Evolutionary conservation across 2,797 vertebrate species (phyloP), one percentile per base, ranked within the genome.

Genomic region (Champsocephalus esox): DNA sequence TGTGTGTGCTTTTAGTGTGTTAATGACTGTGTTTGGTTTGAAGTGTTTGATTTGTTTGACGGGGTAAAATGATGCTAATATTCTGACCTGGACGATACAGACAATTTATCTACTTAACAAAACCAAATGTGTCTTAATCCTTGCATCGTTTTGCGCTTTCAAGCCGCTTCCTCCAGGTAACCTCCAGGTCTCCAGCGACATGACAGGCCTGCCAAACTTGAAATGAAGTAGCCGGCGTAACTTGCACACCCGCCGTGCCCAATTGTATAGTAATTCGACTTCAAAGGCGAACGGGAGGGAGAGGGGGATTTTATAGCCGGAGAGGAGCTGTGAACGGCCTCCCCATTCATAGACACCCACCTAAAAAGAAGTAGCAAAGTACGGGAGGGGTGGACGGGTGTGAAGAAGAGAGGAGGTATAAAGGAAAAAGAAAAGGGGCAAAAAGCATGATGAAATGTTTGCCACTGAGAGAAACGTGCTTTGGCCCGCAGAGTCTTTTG

Each of bases 251-350:
- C 86, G 79, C 91, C 79, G 89, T 89, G 92, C 79, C 50, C 89
- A 90, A 89, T 92, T 92, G 92, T 95, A 85, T 86, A 88, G 92
- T 92, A 94, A 94, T 94, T 94, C 92, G 44, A 94, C 94, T 93
- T 95, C 94, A 95, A 95, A 95, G 93, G 83, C 79, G 62, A 84
- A 91, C 32, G 12, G 68, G 61, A 59, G 67, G 66, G 79, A 34
- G 72, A 46, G 70, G 50, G 81, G 80, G 75, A 64, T 79, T 89
- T 91, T 87, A 89, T 64, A 86, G 81, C 87, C 38, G 65, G 75
- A 90, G 87, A 90, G 87, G 81, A 86, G 85, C 72, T 81, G 84
- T 44, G 77, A 92, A 86, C 44, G 72, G 83, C 70, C 79, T 80
- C 73, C 71, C 77, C 78, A 75, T 87, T 88, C 84, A 79, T 60